Evolutionary conservation across 2,888 invertebrate species (phyloP).

Genomic region (Limenitis camilla): DNA sequence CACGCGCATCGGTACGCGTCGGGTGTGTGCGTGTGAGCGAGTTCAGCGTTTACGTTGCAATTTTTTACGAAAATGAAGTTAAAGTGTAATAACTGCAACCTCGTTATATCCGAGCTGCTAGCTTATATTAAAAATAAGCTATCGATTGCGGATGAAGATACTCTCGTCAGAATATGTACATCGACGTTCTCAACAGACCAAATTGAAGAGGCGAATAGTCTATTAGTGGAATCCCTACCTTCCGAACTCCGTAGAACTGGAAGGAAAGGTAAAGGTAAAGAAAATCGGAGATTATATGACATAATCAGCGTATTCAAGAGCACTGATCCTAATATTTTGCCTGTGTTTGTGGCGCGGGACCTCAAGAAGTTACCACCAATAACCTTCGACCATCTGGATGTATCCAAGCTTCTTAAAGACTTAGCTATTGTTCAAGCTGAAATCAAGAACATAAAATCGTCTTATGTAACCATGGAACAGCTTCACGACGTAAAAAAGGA

Average conservation of each 20-base stretch:
- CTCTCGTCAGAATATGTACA: conserved; percentile 17
- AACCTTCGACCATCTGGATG: conserved; percentile 22
- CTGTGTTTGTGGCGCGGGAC: conserved; percentile 22
- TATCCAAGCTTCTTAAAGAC: conserved; percentile 13
- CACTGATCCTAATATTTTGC: conserved; percentile 20
- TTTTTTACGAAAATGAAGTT: too few species aligned
- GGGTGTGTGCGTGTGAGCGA: too few species aligned
- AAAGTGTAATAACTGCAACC: conserved; percentile 6
- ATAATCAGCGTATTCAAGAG: conserved; percentile 21
- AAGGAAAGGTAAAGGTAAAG: conserved; percentile 20
- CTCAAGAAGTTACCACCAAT: conserved; percentile 23
- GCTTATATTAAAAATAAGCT: conserved; percentile 21
- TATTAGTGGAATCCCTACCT: conserved; percentile 16
- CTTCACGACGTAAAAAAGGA: conserved; percentile 1
- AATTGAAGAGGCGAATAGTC: conserved; percentile 13
- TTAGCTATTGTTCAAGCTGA: conserved; percentile 1
- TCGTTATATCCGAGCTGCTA: conserved; percentile 16
- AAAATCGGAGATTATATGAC: conserved; percentile 14
- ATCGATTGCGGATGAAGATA: conserved; percentile 17
- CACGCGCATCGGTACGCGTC: too few species aligned
- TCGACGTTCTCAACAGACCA: conserved; percentile 16
- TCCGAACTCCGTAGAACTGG: conserved; percentile 11
- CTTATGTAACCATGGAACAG: conserved; percentile 4
- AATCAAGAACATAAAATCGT: conserved; percentile 3
- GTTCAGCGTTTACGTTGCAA: too few species aligned